A percentile compares a stretch with the other conserved stretches of the same genome.
These are phyloP conservation scores for Gopherus flavomarginatus DNA, from an alignment of 2,113 vertebrate genomes.

Conservation along the genomic window DNA sequence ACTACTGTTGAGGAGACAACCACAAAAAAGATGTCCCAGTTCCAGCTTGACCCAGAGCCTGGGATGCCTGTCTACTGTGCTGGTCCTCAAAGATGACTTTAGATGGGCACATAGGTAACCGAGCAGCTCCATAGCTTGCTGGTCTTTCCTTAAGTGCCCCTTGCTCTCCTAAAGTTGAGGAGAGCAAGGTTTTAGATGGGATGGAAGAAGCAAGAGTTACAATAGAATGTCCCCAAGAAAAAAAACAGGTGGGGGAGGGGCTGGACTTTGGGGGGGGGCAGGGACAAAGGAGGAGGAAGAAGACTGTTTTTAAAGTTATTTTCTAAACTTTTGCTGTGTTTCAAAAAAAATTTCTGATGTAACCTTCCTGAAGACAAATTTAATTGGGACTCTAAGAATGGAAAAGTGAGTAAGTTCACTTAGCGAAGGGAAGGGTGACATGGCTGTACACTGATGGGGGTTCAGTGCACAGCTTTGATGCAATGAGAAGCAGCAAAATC, in stretches of 20 bases:
- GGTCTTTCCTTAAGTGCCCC: too few relatives aligned
- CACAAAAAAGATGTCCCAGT: neutral
- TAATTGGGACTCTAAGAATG: neutral
- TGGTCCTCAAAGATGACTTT: neutral
- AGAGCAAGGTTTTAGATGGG: neutral
- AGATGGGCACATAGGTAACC: neutral
- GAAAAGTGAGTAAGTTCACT: neutral
- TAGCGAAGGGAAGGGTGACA: neutral
- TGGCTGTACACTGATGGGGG: too few relatives aligned
- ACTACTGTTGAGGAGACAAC: neutral
- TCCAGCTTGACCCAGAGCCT: neutral
- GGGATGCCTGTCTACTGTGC: neutral
- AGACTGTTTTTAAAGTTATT: neutral
- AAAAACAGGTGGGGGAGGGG: accelerated
- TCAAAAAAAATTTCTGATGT: neutral
- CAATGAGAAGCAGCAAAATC: neutral
- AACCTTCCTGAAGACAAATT: neutral
- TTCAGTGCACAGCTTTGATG: too few relatives aligned
- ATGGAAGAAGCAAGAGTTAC: neutral
- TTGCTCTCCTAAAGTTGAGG: too few relatives aligned
- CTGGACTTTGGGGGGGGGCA: accelerated
- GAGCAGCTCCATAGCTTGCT: neutral
- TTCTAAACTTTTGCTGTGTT: neutral
- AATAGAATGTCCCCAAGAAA: neutral
- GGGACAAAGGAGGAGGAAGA: neutral